Base-by-base conservation (phyloP, 2,113 vertebrate species). In the Acanthisitta chloris region DNA sequence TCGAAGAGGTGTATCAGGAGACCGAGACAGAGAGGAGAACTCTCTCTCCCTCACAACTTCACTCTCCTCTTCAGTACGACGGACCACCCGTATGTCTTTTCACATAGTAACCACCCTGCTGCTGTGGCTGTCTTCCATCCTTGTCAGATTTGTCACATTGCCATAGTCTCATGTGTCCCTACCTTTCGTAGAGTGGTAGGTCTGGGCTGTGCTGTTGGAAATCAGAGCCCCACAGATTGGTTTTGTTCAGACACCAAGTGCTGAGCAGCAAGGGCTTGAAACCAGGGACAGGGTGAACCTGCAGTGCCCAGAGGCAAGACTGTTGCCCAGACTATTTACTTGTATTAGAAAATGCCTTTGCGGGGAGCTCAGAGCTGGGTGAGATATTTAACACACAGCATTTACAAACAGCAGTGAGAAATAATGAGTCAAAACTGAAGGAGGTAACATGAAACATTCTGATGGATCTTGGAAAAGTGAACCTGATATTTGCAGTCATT, bases 41-140 rank as follows among this genome's bases (percentile, higher is more conserved):
- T 99, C 99, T 66, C 98, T 99, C 83, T 99, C 99, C 88, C 98
- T 99, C 96, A 99, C 99, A 88, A 97, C 99, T 76, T 99, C 99
- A 12, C 98, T 99, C 15, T 99, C 99, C 67, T 99, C 99, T 5
- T 99, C 99, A 90, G 98, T 98, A n/a, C 98, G 99, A 93, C 98
- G 99, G 92, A 99, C 99, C 62, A 99, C 99, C 48, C 98, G 99
- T 99, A 98, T 85, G 99, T 77, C 97, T 79, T 66, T 81, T 70
- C 86, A 17, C 45, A 4, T 54, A 12, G 58, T 62, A 58, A 49
- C 55, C 69, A 11, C 78, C 15, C 43, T 94, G 0, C 82, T 64
- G 28, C 61, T 58, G 8, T 38, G 45, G 21, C 28, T 28, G 29
- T 59, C 71, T 42, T 19, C 46, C n/a, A 34, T 26, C 18, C 62